Percentiles rank a stretch among this genome's conserved stretches.
Conservation (phyloP, 2,113 vertebrate genomes). For the Callopanchax toddi region DNA sequence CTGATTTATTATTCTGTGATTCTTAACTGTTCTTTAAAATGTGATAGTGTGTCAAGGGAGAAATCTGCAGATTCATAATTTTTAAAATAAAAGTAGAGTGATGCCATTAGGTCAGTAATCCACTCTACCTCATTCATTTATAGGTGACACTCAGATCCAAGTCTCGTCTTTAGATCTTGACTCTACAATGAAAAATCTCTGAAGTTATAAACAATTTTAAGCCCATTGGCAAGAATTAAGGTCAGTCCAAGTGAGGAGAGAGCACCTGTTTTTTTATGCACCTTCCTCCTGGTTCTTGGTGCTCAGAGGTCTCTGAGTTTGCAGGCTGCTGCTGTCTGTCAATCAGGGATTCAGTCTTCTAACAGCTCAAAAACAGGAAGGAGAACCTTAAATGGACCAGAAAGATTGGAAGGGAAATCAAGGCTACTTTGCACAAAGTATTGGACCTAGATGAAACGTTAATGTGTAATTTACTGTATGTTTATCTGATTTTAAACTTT, state of each 20-base stretch:
- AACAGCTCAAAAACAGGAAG: constrained; percentile 12
- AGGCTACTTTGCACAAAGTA: constrained; percentile 12
- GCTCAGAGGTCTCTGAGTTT: constrained; percentile 7
- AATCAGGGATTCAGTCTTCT: no score
- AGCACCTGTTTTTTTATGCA: not conserved
- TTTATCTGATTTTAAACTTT: constrained; percentile 24
- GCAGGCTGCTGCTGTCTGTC: constrained; percentile 10
- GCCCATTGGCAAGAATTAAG: no score
- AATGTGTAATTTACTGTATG: constrained; percentile 18
- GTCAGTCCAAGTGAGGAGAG: not conserved
- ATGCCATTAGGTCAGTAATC: no score
- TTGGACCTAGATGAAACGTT: constrained; percentile 16
- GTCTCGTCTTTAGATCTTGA: no score
- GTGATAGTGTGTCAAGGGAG: no score
- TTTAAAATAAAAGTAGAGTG: no score
- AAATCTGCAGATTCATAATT: no score
- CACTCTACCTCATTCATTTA: no score
- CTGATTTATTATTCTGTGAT: not conserved
- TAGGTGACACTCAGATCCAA: no score
- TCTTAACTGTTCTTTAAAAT: no score
- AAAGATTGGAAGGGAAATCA: constrained; percentile 7
- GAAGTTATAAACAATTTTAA: no score
- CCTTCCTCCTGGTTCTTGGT: not conserved
- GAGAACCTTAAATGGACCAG: constrained; percentile 14
- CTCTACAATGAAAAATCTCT: no score